Base-by-base conservation (phyloP, 2,113 vertebrate species). In the Phaethon lepturus region DNA sequence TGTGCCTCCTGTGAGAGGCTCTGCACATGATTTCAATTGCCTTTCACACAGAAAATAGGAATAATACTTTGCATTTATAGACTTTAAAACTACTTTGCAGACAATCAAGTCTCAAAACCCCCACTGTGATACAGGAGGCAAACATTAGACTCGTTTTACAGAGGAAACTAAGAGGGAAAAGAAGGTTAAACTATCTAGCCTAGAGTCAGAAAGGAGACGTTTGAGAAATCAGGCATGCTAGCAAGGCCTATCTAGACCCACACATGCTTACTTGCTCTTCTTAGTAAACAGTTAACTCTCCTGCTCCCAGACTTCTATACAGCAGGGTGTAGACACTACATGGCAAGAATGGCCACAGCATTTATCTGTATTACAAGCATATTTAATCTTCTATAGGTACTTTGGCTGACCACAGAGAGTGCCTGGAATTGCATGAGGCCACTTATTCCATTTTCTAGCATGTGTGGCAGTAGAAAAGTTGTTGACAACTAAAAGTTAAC, bases 401-500 rank as follows among this genome's bases (percentile, higher is more conserved):
- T 92, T 89, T 33, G 47, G 45, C 17, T 45, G 59, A 75, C 35
- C 47, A 93, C 55, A 81, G 56, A 55, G 85, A 31, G 28, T 56
- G 86, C 17, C 73, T 74, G 76, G 75, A 91, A 87, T 59, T 71
- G 24, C 35, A 80, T 64, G 88, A 95, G 82, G 74, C 55, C 62
- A 56, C 91, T 96, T 93, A 83, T 64, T 97, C 87, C 91, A 66
- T 94, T 95, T 93, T 95, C 85, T 86, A 89, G 84, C 62, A 62
- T 80, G 92, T 91, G 95, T 69, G 91, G 95, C 92, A 92, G 73
- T 29, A 94, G 93, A 77, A 82, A 96, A 96, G 94, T 90, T 98
- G 98, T 97, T 98, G 97, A 98, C 92, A 40, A 95, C 95, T 68
- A 67, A 80, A 97, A 80, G 86, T 95, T 98, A 97, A 98, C 97